phyloP scores from a whole-genome alignment of 2,888 invertebrate genomes.

The Ectropis crepuscularia region DNA sequence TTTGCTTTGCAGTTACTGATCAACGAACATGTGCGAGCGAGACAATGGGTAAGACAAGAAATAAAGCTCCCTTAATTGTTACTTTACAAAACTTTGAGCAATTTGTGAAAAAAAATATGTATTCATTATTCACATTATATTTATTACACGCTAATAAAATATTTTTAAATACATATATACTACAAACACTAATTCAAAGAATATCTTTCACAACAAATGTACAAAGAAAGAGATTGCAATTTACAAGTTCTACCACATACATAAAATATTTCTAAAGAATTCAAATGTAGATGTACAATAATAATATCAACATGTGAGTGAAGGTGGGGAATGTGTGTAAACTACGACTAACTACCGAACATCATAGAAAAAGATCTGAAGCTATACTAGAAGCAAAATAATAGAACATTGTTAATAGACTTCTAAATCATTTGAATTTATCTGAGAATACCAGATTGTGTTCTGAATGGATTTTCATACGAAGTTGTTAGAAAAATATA shows the following conservation, averaged over 20 bases:
- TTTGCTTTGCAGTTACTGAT: no score
- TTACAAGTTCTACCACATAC: slow-evolving; percentile 27
- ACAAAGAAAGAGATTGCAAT: slow-evolving; percentile 9
- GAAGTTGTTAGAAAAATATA: no score
- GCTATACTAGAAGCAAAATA: slow-evolving; percentile 40
- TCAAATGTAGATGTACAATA: slow-evolving; percentile 29
- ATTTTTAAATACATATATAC: slow-evolving; percentile 25
- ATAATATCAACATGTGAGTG: slow-evolving; percentile 32
- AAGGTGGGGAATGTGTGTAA: slow-evolving; percentile 36
- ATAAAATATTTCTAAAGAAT: slow-evolving; percentile 18
- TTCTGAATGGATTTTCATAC: not conserved
- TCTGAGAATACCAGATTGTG: slow-evolving; percentile 3
- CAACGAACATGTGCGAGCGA: no score
- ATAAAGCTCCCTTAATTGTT: no score
- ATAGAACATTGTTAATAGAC: slow-evolving; percentile 23
- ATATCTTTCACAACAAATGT: slow-evolving; percentile 29
- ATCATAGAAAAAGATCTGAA: slow-evolving; percentile 31
- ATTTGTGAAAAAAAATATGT: slow-evolving; percentile 37
- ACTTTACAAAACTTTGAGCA: slow-evolving; percentile 35
- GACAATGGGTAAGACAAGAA: no score
- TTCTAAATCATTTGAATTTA: slow-evolving; percentile 2
- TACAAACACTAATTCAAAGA: slow-evolving; percentile 12
- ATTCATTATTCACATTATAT: slow-evolving; percentile 28
- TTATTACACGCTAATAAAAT: slow-evolving; percentile 24
- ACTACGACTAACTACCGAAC: slow-evolving; percentile 39